Percentiles rank a stretch among this genome's conserved stretches.
phyloP scores from a whole-genome alignment of 2,113 vertebrate genomes.

The Cisticola juncidis region DNA sequence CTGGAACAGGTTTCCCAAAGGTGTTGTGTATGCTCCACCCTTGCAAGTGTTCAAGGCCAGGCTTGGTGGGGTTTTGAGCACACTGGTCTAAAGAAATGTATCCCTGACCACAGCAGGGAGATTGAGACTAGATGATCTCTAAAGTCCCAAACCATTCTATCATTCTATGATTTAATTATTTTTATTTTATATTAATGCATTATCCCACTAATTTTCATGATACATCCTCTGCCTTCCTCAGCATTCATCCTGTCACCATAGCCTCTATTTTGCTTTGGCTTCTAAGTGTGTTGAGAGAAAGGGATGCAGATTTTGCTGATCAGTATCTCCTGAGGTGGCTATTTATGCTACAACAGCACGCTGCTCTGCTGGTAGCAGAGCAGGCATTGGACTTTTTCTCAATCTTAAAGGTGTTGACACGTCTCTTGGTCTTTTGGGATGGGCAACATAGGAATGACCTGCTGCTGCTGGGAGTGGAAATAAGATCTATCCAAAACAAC shows the following conservation, averaged over 20 bases:
- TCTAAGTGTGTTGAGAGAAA: not conserved
- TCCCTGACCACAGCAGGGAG: not conserved
- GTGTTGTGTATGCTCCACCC: not conserved
- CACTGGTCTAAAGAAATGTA: not conserved
- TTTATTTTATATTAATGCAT: not conserved
- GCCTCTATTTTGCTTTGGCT: not conserved
- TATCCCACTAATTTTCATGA: not conserved
- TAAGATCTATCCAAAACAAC: not conserved
- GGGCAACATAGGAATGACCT: not conserved
- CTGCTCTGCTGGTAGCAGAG: not conserved
- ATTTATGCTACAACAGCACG: rapidly evolving
- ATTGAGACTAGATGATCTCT: not conserved
- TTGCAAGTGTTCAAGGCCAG: not conserved
- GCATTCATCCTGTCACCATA: not conserved
- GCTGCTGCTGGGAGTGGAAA: not conserved
- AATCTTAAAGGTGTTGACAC: not conserved
- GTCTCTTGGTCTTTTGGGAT: not conserved
- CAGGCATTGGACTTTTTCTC: rapidly evolving
- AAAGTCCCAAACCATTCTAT: not conserved
- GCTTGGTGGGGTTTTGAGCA: not conserved
- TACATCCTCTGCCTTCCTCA: not conserved
- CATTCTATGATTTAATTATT: not conserved
- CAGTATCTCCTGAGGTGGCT: not conserved
- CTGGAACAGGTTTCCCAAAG: not conserved
- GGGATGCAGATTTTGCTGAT: not conserved